Percentiles rank a stretch among this genome's conserved stretches.
Evolutionary conservation across 2,113 vertebrate species (phyloP).

Genomic region (Mixornis gularis): DNA sequence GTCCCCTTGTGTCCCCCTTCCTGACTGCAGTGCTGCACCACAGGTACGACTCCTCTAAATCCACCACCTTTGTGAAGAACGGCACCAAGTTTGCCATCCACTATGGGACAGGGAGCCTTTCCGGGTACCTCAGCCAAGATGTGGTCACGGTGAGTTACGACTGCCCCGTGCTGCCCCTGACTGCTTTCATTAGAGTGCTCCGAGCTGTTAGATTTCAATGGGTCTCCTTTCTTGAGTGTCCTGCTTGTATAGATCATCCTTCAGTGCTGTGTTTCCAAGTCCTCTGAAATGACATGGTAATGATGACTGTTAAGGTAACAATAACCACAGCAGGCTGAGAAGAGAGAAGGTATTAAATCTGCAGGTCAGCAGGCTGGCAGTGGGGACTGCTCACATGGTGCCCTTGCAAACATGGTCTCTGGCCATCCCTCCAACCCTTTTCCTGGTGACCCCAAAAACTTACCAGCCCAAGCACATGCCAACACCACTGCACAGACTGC

Average conservation of each 20-base stretch:
- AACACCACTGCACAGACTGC: neutral
- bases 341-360: neutral
- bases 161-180: neutral
- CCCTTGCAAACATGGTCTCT: neutral
- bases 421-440: neutral
- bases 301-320: neutral
- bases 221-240: neutral
- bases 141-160: constrained; percentile 63
- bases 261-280: neutral
- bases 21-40: constrained; percentile 79
- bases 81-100: constrained; percentile 87
- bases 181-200: fast-evolving
- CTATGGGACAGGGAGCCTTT: constrained; percentile 91
- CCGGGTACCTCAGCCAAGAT: constrained; percentile 90
- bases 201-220: fast-evolving
- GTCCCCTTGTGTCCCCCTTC: neutral
- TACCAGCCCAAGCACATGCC: fast-evolving
- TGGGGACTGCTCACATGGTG: fast-evolving
- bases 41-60: constrained; percentile 87
- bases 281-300: neutral
- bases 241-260: fast-evolving
- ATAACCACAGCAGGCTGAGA: neutral
- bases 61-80: constrained; percentile 86
- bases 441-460: neutral
- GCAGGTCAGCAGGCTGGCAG: neutral